Evolutionary conservation across 2,113 vertebrate genomes (phyloP).

Genomic region (Dicerorhinus sumatrensis): DNA sequence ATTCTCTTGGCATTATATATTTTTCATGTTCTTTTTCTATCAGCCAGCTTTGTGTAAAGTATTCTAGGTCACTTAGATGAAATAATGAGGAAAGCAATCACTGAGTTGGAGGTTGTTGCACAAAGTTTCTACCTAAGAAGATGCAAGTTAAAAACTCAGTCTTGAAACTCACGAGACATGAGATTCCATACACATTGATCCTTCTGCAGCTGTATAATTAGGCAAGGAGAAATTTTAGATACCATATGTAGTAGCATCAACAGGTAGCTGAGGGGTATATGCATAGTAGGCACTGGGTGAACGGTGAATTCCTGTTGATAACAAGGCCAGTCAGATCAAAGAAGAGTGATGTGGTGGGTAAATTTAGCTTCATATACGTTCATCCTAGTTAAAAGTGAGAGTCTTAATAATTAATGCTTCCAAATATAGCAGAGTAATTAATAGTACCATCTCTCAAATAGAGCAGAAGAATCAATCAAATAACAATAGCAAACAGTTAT

Average conservation of each 20-base stretch:
- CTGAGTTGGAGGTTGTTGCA: neutral
- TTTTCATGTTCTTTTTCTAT: conserved; percentile 37
- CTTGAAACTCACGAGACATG: neutral
- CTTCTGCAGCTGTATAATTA: neutral
- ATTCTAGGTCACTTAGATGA: conserved; percentile 37
- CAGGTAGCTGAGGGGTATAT: neutral
- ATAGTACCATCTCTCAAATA: conserved; percentile 27
- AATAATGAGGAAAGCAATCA: neutral
- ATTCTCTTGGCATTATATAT: neutral
- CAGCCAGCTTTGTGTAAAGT: neutral
- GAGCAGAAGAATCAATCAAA: conserved; percentile 24
- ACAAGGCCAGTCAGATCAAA: conserved; percentile 8
- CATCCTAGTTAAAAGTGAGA: conserved; percentile 1
- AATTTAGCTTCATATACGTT: conserved; percentile 33
- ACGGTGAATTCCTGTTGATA: neutral
- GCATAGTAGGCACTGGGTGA: neutral
- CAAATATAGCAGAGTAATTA: conserved; percentile 48
- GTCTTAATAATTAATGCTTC: neutral
- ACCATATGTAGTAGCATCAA: neutral
- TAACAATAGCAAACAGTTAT: conserved; percentile 4
- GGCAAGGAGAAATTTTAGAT: neutral
- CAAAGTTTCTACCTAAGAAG: conserved; percentile 27
- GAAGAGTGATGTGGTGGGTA: neutral
- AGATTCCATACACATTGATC: neutral
- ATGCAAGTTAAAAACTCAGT: neutral